Evolutionary conservation across 1,140 invertebrate genomes (phyloP).

Genomic region (Aphelenchoides besseyi): DNA sequence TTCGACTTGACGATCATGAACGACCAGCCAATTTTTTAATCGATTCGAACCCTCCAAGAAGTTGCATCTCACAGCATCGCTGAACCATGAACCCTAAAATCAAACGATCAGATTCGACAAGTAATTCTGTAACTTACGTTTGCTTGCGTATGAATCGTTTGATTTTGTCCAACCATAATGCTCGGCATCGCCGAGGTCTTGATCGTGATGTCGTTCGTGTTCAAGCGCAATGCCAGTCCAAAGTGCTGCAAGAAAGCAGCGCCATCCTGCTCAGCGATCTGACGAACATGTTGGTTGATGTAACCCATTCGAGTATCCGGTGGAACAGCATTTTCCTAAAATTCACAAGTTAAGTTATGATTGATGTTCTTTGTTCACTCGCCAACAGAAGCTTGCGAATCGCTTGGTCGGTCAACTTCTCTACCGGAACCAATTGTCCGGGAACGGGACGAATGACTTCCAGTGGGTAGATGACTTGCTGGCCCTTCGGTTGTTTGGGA

Average conservation of each 20-base stretch:
- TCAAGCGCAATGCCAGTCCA: not conserved
- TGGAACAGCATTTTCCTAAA: not conserved
- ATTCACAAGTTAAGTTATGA: not conserved
- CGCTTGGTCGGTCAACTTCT: not conserved
- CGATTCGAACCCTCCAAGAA: not conserved
- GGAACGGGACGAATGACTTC: not conserved
- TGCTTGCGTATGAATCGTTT: not conserved
- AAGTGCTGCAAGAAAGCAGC: not conserved
- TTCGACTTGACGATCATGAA: not conserved
- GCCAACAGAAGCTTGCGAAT: not conserved
- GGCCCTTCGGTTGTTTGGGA: not conserved
- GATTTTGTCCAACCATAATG: not conserved
- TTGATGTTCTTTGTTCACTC: not conserved
- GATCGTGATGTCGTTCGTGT: not conserved
- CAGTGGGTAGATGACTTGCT: not conserved
- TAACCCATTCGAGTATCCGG: not conserved
- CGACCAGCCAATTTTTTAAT: constrained; percentile 3
- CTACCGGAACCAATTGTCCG: not conserved
- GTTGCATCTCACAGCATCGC: not conserved
- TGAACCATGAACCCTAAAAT: constrained; percentile 5
- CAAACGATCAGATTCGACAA: not conserved
- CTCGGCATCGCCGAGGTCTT: not conserved
- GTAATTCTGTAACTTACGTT: not conserved
- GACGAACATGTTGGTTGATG: not conserved
- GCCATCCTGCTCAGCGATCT: not conserved